Evolutionary conservation across 2,797 vertebrate species (phyloP).

Genomic region (Myoxocephalus aenaeus): DNA sequence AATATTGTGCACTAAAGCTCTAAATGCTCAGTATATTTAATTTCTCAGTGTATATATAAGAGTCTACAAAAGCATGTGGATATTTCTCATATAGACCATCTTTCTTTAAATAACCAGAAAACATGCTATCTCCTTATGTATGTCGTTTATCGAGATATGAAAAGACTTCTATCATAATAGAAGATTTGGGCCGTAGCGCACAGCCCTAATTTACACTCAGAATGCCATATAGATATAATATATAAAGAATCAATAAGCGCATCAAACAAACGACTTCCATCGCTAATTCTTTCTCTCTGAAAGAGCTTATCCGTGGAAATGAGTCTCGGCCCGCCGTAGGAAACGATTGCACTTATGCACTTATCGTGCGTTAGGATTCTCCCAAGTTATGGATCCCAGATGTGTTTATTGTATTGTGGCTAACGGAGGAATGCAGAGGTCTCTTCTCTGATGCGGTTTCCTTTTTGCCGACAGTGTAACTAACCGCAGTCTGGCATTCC

Average conservation of each 20-base stretch:
- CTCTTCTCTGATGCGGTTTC: conserved; percentile 12
- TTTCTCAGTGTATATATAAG: not conserved
- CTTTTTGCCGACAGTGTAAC: not conserved
- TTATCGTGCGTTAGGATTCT: not conserved
- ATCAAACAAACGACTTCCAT: conserved; percentile 7
- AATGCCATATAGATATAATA: conserved; percentile 16
- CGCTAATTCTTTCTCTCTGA: not conserved
- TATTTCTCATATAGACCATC: not conserved
- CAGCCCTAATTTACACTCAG: not conserved
- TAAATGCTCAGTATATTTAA: not conserved
- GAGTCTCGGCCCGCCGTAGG: not conserved
- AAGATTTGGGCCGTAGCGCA: too few species aligned
- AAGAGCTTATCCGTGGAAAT: conserved; percentile 3
- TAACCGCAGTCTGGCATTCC: conserved; percentile 9
- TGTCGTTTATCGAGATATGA: too few species aligned
- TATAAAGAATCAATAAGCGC: not conserved
- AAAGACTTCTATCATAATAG: too few species aligned
- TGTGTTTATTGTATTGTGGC: conserved; percentile 29
- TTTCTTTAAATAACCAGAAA: not conserved
- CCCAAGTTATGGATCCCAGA: not conserved
- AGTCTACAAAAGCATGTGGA: not conserved
- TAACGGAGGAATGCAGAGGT: not conserved
- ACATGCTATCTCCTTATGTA: not conserved
- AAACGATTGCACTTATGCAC: not conserved
- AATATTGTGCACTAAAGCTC: not conserved